phyloP scores from a whole-genome alignment of 2,888 invertebrate genomes.

The Eulithis testata region DNA sequence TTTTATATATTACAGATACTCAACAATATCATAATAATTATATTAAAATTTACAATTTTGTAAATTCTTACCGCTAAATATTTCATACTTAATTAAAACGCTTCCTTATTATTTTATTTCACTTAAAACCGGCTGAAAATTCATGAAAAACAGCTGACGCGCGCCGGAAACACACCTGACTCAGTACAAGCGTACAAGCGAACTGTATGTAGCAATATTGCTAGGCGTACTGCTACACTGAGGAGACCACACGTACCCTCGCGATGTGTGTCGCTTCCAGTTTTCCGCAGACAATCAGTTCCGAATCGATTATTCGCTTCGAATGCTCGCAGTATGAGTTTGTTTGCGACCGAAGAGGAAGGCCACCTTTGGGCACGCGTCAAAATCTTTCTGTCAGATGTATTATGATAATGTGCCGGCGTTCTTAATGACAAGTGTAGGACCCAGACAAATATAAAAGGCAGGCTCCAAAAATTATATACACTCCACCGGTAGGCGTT shows the following conservation, averaged over 20 bases:
- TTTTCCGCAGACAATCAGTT: not conserved
- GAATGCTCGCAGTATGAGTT: not conserved
- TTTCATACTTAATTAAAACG: slow-evolving; percentile 54
- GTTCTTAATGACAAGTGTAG: slow-evolving; percentile 46
- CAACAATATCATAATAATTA: slow-evolving; percentile 77
- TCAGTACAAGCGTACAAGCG: too few relatives aligned
- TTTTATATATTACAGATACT: slow-evolving; percentile 78
- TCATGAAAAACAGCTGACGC: not conserved
- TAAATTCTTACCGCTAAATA: slow-evolving; percentile 68
- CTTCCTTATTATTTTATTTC: slow-evolving; percentile 47
- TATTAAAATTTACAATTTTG: slow-evolving; percentile 74
- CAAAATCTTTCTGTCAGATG: not conserved
- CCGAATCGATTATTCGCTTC: not conserved
- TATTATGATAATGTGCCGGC: not conserved
- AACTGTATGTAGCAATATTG: too few relatives aligned
- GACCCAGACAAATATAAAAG: slow-evolving; percentile 24
- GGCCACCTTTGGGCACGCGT: not conserved
- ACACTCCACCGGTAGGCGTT: slow-evolving; percentile 54
- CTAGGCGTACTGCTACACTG: too few relatives aligned
- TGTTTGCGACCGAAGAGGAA: not conserved
- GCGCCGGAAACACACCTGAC: not conserved
- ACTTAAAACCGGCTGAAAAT: slow-evolving; percentile 19
- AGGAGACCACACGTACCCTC: too few relatives aligned
- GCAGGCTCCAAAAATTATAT: slow-evolving; percentile 50
- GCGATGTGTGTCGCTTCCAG: too few relatives aligned